A percentile compares a stretch with the other conserved stretches of the same genome.
These are phyloP conservation scores for Ips typographus DNA, from an alignment of 1,140 invertebrate species.

Conservation along the genomic window DNA sequence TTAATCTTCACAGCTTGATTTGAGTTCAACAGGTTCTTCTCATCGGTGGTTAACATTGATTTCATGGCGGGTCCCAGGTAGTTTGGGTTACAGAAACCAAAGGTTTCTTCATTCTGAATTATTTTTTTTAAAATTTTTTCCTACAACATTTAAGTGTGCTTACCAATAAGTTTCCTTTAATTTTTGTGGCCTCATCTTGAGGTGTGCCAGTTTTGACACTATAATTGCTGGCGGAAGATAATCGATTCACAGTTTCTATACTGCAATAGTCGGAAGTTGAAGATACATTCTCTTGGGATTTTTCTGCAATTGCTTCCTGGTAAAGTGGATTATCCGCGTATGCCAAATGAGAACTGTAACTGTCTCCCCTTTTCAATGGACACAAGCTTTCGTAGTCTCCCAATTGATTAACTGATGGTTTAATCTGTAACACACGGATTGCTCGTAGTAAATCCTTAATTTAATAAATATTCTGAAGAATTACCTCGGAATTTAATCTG, in stretches of 20 bases:
- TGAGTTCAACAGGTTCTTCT: constrained; percentile 44
- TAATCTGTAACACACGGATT: no score
- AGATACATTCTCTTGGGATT: constrained; percentile 62
- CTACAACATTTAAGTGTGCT: constrained; percentile 27
- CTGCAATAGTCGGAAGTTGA: constrained; percentile 77
- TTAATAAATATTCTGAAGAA: no score
- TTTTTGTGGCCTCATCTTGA: constrained; percentile 45
- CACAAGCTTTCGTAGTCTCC: constrained; percentile 16
- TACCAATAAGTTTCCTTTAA: constrained; percentile 23
- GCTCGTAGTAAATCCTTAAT: no score
- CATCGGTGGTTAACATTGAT: constrained; percentile 48
- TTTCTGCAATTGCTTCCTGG: constrained; percentile 62
- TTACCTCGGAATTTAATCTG: no score
- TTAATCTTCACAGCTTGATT: constrained; percentile 45
- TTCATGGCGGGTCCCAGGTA: constrained; percentile 64
- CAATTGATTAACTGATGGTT: no score
- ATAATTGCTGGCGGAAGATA: constrained; percentile 57
- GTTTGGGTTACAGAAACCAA: constrained; percentile 73
- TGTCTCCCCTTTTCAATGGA: constrained; percentile 49
- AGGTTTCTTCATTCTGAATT: constrained; percentile 54
- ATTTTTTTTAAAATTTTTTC: neutral
- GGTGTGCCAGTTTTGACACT: constrained; percentile 50
- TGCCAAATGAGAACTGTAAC: constrained; percentile 60
- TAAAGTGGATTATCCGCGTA: constrained; percentile 62
- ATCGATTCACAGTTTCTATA: constrained; percentile 65